Evolutionary conservation across 2,113 vertebrate species (phyloP).

Genomic region (Jacana jacana): DNA sequence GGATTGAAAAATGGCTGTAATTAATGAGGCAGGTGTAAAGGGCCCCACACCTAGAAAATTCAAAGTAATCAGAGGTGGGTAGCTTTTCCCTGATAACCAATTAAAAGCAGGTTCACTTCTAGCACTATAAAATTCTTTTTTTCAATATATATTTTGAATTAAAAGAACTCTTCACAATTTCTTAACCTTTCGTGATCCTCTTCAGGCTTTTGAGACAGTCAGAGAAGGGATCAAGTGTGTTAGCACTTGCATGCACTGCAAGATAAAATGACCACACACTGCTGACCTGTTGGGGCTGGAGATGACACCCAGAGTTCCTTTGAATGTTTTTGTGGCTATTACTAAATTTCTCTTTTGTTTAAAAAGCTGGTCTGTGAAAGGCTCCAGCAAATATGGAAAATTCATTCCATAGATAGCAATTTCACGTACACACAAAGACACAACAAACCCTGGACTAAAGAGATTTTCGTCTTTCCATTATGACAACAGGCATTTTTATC

Average conservation of each 20-base stretch:
- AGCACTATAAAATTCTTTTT: neutral
- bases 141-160: neutral
- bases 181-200: neutral
- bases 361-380: neutral
- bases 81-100: neutral
- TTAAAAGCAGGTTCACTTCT: neutral
- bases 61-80: neutral
- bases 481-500: neutral
- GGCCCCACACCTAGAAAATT: neutral
- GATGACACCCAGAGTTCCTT: neutral
- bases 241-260: neutral
- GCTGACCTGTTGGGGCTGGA: neutral
- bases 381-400: neutral
- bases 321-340: neutral
- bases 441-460: neutral
- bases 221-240: neutral
- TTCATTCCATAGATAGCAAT: neutral
- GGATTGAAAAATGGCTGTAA: neutral
- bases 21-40: neutral
- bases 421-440: neutral
- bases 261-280: neutral
- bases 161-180: neutral
- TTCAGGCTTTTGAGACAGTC: neutral
- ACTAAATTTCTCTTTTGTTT: neutral
- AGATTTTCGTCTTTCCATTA: neutral